These are phyloP conservation scores for Rhynchonycteris naso DNA, from an alignment of 2,797 vertebrate species.

Conservation along the genomic window DNA sequence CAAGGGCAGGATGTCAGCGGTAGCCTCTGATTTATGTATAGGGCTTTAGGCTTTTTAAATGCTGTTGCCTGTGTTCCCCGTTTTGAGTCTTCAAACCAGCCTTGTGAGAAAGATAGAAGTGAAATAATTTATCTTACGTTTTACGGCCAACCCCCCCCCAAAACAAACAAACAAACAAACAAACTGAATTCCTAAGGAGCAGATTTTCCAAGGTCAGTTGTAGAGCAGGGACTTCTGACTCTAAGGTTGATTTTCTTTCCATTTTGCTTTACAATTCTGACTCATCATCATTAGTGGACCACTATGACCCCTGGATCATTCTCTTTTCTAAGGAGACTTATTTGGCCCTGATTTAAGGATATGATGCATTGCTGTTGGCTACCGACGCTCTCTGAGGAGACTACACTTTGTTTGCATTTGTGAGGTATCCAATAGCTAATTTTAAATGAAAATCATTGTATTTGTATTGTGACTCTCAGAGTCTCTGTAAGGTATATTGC, in stretches of 20 bases:
- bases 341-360: background rate
- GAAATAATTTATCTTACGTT: background rate
- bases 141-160: background rate
- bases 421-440: background rate
- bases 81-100: background rate
- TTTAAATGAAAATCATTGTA: background rate
- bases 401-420: background rate
- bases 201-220: background rate
- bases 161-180: background rate
- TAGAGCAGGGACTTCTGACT: background rate
- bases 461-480: background rate
- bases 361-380: background rate
- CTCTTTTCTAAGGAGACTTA: background rate
- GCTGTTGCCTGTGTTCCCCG: background rate
- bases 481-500: background rate
- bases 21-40: rapidly evolving
- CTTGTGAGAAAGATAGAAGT: background rate
- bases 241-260: background rate
- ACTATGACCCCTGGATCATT: background rate
- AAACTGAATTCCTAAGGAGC: background rate
- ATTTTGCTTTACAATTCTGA: background rate
- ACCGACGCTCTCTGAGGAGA: background rate
- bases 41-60: background rate
- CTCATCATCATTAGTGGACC: background rate
- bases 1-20: background rate